These are phyloP conservation scores for Cyprinella venusta DNA, from an alignment of 2,797 vertebrate genomes.

Conservation along the genomic window DNA sequence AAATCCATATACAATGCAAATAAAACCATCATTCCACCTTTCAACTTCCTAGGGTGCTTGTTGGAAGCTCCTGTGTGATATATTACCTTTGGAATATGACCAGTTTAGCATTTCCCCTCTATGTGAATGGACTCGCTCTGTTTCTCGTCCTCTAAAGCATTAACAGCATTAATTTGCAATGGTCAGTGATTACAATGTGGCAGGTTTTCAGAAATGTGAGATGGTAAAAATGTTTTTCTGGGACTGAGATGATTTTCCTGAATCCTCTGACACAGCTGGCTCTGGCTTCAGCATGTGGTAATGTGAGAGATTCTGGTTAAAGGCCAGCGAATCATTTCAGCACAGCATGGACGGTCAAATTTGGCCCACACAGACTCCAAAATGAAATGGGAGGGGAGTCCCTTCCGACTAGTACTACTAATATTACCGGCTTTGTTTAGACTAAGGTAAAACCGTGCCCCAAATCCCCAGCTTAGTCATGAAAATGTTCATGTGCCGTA, in stretches of 20 bases:
- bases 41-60: not conserved
- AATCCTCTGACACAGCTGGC: conserved; percentile 43
- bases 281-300: conserved; percentile 44
- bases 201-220: conserved; percentile 32
- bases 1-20: not conserved
- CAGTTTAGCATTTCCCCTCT: conserved; percentile 1
- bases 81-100: not conserved
- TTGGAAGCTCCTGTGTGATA: not conserved
- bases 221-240: conserved; percentile 33
- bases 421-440: not conserved
- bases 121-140: not conserved
- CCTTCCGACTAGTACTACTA: conserved; percentile 2
- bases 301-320: conserved; percentile 48
- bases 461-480: conserved; percentile 9
- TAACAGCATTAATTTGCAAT: not conserved
- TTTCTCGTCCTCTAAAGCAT: not conserved
- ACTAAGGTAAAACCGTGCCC: not conserved
- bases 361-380: conserved; percentile 53
- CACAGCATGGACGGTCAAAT: conserved; percentile 45
- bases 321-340: conserved; percentile 55
- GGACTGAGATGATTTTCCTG: conserved; percentile 37
- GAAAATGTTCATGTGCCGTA: conserved; percentile 22
- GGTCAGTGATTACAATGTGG: conserved; percentile 21
- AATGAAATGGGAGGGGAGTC: conserved; percentile 10
- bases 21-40: conserved; percentile 8